phyloP scores from a whole-genome alignment of 2,113 vertebrate genomes.

The Oplegnathus fasciatus region DNA sequence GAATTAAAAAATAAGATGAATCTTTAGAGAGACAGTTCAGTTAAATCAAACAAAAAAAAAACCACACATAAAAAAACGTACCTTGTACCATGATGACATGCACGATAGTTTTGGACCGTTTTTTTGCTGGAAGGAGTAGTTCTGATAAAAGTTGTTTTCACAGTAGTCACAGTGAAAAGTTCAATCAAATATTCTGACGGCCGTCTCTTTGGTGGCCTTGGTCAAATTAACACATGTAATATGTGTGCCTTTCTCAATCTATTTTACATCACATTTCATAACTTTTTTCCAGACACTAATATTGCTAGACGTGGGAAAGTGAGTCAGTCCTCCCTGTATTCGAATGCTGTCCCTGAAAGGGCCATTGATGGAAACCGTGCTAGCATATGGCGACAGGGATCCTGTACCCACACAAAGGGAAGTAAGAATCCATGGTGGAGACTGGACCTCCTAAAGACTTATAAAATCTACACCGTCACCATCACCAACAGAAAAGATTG shows the following conservation, averaged over 20 bases:
- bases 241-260: background rate
- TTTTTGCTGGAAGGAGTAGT: background rate
- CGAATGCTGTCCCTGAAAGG: background rate
- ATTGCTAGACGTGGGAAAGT: slow-evolving; percentile 18
- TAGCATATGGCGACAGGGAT: fast-evolving
- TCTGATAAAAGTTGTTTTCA: background rate
- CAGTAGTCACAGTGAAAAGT: background rate
- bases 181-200: no score
- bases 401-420: slow-evolving; percentile 11
- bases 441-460: slow-evolving; percentile 45
- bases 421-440: slow-evolving; percentile 62
- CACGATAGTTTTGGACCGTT: no score
- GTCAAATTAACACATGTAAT: background rate
- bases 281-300: background rate
- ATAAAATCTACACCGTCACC: slow-evolving; percentile 39
- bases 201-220: no score
- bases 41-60: background rate
- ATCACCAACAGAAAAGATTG: slow-evolving; percentile 70
- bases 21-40: no score
- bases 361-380: slow-evolving; percentile 58
- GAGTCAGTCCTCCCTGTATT: slow-evolving; percentile 43
- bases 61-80: background rate
- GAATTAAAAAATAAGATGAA: background rate
- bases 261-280: no score
- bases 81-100: background rate